Conservation (phyloP, 2,797 vertebrate genomes). For the Periophthalmus magnuspinnatus region DNA sequence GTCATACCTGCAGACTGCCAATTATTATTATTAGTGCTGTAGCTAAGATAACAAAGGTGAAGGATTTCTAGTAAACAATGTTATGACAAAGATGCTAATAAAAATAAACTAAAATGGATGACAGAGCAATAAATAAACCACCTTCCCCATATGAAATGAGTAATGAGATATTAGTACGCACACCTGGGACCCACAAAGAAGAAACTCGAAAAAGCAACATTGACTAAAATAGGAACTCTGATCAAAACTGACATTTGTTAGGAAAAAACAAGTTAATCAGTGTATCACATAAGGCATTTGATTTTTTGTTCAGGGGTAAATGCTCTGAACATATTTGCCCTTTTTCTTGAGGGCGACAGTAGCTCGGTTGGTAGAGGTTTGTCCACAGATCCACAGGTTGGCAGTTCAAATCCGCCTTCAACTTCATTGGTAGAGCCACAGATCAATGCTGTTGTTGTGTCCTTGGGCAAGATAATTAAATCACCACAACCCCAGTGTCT, state of each 20-base stretch:
- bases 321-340: neutral
- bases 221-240: neutral
- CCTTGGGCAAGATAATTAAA: too few species aligned
- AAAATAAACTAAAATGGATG: neutral
- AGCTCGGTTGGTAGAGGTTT: too few species aligned
- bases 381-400: too few species aligned
- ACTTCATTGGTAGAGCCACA: too few species aligned
- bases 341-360: too few species aligned
- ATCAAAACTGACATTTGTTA: neutral
- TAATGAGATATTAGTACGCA: neutral
- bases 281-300: neutral
- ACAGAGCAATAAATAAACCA: neutral
- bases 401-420: too few species aligned
- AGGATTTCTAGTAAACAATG: neutral
- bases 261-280: neutral
- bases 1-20: neutral
- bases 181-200: constrained; percentile 5
- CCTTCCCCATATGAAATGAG: neutral
- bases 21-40: neutral
- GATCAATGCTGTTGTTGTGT: too few species aligned
- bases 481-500: too few species aligned
- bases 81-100: constrained; percentile 4
- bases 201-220: neutral
- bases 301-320: neutral
- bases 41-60: neutral